A percentile compares a stretch with the other conserved stretches of the same genome.
Conservation (phyloP, 37 sponge, comb jelly and placozoan species). For the Ephydatia muelleri region DNA sequence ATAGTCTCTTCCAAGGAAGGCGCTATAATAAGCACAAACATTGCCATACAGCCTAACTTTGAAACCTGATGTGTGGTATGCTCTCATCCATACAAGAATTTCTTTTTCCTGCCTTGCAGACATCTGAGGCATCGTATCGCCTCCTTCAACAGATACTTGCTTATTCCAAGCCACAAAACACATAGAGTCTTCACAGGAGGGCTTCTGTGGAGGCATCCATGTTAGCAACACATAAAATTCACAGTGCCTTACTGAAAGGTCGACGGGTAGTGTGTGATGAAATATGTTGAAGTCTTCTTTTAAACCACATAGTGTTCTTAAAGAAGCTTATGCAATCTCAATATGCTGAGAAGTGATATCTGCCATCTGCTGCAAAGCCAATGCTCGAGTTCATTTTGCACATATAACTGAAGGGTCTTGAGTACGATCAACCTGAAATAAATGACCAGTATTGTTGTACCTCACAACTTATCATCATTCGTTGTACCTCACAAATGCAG, state of each 20-base stretch:
- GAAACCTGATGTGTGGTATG: conserved; percentile 27
- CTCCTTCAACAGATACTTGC: conserved; percentile 36
- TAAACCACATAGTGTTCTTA: background rate
- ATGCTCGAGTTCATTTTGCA: background rate
- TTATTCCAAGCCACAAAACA: conserved; percentile 35
- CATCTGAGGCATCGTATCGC: conserved; percentile 3
- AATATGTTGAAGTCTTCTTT: background rate
- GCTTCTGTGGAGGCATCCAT: conserved; percentile 1
- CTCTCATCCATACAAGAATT: conserved; percentile 8
- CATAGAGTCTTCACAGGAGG: conserved; percentile 42
- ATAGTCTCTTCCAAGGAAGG: conserved; percentile 43
- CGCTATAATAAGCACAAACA: conserved; percentile 10
- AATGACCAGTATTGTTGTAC: background rate
- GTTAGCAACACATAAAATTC: background rate
- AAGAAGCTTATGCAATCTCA: background rate
- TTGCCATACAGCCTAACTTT: conserved; percentile 15
- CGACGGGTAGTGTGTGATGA: background rate
- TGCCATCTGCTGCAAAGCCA: background rate
- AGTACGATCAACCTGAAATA: background rate
- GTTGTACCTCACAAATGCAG: background rate
- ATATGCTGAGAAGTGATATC: background rate
- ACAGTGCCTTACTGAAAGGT: background rate
- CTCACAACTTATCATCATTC: background rate
- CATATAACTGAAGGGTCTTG: background rate
- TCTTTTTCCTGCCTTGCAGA: conserved; percentile 25